A percentile compares a stretch with the other conserved stretches of the same genome.
phyloP scores from a whole-genome alignment of 1,140 invertebrate genomes.

The Acromyrmex echinatior region DNA sequence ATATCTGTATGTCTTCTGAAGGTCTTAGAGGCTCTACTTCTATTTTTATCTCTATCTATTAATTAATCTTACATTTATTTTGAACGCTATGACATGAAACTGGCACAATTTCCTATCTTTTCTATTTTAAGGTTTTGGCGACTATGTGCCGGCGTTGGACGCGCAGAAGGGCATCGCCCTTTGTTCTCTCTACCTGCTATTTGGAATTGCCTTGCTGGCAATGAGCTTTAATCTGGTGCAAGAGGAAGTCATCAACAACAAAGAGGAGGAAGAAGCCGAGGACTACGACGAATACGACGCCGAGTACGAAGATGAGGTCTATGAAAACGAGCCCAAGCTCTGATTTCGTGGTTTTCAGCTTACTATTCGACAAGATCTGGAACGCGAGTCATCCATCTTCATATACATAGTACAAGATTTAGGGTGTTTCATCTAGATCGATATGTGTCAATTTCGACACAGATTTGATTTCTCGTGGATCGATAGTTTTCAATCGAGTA shows the following conservation, averaged over 20 bases:
- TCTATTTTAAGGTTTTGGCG: constrained; percentile 91
- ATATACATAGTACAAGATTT: background rate
- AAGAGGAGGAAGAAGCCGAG: constrained; percentile 87
- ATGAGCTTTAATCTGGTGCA: constrained; percentile 99
- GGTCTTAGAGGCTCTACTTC: background rate
- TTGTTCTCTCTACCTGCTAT: constrained; percentile 96
- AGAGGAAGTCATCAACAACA: constrained; percentile 95
- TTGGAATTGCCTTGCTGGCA: constrained; percentile 98
- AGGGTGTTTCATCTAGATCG: background rate
- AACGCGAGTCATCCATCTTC: background rate
- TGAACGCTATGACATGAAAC: background rate
- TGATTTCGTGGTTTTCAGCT: constrained; percentile 62
- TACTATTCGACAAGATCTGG: constrained; percentile 32
- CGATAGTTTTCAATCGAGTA: background rate
- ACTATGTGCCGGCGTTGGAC: constrained; percentile 95
- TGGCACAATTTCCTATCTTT: background rate
- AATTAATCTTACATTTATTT: background rate
- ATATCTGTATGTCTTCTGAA: background rate
- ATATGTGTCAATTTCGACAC: background rate
- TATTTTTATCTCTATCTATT: background rate
- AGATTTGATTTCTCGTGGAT: background rate
- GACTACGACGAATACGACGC: constrained; percentile 82
- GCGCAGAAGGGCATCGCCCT: constrained; percentile 94
- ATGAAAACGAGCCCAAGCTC: constrained; percentile 76
- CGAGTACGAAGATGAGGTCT: constrained; percentile 79